Conservation (phyloP, 2,888 invertebrate species). For the Callyntrura guangdongensis region DNA sequence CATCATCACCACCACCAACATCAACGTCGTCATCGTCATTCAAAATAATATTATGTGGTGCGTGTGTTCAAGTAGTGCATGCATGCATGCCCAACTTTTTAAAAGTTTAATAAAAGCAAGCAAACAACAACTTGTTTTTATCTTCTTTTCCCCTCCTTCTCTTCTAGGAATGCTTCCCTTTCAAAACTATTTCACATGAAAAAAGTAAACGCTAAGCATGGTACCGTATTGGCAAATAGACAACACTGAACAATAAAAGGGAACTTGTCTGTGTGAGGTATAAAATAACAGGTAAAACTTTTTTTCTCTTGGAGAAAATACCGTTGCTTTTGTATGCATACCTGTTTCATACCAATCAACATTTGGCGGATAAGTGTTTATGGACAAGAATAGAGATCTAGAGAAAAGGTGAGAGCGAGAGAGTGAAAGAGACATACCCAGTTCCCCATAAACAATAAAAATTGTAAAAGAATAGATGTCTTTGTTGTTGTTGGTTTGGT, state of each 20-base stretch:
- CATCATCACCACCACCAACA: background rate
- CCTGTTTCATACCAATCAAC: background rate
- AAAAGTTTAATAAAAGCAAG: constrained; percentile 12
- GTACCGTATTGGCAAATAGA: background rate
- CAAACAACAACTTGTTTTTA: constrained; percentile 7
- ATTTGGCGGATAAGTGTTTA: background rate
- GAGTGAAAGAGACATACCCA: background rate
- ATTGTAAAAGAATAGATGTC: constrained; percentile 31
- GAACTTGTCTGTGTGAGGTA: no score
- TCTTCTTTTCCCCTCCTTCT: background rate
- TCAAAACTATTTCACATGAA: background rate
- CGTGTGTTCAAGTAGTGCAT: constrained; percentile 2
- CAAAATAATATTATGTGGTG: constrained; percentile 7
- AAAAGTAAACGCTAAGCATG: background rate
- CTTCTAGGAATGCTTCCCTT: background rate
- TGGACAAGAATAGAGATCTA: background rate
- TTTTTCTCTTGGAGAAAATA: background rate
- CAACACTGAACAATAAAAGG: background rate
- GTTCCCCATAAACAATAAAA: constrained; percentile 39
- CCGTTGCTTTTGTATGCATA: background rate
- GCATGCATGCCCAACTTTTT: constrained; percentile 25
- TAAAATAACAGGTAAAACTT: background rate
- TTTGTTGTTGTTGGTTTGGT: constrained; percentile 38
- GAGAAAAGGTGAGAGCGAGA: background rate
- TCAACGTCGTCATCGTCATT: background rate